Conservation (phyloP, 2,113 vertebrate genomes). For the Cromileptes altivelis region DNA sequence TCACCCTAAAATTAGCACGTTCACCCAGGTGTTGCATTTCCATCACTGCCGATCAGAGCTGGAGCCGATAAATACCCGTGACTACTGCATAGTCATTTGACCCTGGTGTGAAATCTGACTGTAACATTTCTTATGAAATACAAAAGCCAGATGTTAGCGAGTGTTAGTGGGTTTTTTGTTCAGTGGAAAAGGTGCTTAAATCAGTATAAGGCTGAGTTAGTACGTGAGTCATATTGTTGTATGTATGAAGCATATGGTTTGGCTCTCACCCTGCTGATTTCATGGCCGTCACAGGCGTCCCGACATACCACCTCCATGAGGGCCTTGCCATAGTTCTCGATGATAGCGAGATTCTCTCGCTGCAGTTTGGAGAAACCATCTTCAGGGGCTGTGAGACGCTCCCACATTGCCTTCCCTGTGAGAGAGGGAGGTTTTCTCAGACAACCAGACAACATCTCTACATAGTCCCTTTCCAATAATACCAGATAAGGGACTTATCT, state of each 20-base stretch:
- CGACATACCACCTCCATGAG: conserved; percentile 98
- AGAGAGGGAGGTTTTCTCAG: not conserved
- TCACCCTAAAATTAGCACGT: too few species aligned
- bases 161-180: too few species aligned
- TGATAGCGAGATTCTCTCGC: conserved; percentile 93
- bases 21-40: too few species aligned
- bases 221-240: not conserved
- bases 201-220: not conserved
- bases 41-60: too few species aligned
- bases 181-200: too few species aligned
- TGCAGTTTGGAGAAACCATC: conserved; percentile 97
- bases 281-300: conserved; percentile 97
- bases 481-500: not conserved
- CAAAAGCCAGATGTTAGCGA: too few species aligned
- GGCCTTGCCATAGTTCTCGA: conserved; percentile 95
- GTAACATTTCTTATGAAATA: too few species aligned
- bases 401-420: conserved; percentile 96
- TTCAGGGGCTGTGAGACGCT: conserved; percentile 95
- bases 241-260: not conserved
- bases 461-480: not conserved
- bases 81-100: too few species aligned
- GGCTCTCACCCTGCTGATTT: conserved; percentile 92
- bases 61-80: too few species aligned
- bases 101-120: too few species aligned
- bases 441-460: not conserved